Percentiles rank a stretch among this genome's conserved stretches.
phyloP scores from a whole-genome alignment of 2,113 vertebrate species.

The Sylvilagus bachmani region DNA sequence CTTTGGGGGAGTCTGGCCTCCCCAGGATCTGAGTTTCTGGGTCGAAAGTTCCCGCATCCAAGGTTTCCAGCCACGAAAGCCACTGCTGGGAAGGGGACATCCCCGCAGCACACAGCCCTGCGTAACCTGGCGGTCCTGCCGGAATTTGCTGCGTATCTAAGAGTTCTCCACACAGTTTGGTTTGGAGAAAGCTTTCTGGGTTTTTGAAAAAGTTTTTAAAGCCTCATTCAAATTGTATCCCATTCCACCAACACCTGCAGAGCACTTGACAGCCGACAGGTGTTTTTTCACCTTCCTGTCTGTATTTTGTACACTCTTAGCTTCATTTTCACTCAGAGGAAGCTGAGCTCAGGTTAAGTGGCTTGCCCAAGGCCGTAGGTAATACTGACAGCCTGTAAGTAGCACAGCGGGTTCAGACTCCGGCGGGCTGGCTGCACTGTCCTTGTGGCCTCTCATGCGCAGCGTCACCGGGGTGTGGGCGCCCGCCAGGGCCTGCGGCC shows the following conservation, averaged over 20 bases:
- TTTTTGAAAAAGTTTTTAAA: constrained; percentile 28
- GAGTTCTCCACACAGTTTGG: not conserved
- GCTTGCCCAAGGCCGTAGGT: not conserved
- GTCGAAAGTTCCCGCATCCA: constrained; percentile 12
- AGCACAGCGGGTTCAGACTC: not conserved
- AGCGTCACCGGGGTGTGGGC: not conserved
- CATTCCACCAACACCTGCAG: not conserved
- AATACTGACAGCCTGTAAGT: not conserved
- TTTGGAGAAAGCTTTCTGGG: constrained; percentile 14
- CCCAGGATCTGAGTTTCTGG: not conserved
- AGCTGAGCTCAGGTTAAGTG: not conserved
- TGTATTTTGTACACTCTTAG: not conserved
- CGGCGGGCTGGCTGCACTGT: not conserved
- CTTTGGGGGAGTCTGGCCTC: not conserved
- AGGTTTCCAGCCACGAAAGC: not conserved
- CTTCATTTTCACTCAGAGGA: constrained; percentile 1
- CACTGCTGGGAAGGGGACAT: not conserved
- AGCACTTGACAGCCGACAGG: not conserved
- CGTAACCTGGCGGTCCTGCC: not conserved
- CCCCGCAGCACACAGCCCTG: not conserved
- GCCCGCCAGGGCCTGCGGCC: fast-evolving
- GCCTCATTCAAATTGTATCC: not conserved
- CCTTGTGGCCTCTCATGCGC: not conserved
- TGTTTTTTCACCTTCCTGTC: not conserved
- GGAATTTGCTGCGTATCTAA: not conserved